Evolutionary conservation across 2,113 vertebrate genomes (phyloP), one percentile per base, ranked within the genome.

Genomic region (Myotis lucifugus): DNA sequence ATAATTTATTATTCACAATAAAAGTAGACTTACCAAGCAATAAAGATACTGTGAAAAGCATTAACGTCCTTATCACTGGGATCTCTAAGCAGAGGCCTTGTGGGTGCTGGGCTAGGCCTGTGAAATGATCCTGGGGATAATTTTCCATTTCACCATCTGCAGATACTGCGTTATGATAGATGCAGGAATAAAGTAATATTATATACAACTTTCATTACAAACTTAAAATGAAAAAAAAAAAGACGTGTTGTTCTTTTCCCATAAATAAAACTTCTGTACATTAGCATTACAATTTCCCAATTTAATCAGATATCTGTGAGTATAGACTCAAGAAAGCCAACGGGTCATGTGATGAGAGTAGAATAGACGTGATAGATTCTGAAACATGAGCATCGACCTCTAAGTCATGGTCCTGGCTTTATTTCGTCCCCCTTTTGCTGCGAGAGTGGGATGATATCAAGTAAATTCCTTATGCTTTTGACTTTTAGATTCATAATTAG

Each of bases 1-100:
- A 74, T 67, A 74, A 90, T 52, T 78, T 70, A 59, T 79, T 79
- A 90, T 79, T 90, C 86, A 77, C 74, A 84, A 81, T 88, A 40
- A 64, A 91, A 77, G 59, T 56, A 88, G 29, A 81, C 18, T 37
- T 82, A 54, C 52, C 37, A 21, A 92, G 27, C 50, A 61, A 46
- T 95, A 78, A 72, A 89, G 50, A 25, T 27, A 69, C 15, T 8
- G n/a, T 48, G 61, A 23, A 82, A 94, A 86, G 32, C n/a, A 88
- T 2, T 34, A 46, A 61, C n/a, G 88, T 17, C 54, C 52, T 48
- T 66, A 40, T 73, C 32, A 50, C 14, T 52, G 66, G 37, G 12
- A 25, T 85, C 48, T 85, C 32, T 52, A 61, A 70, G 42, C 32
- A n/a, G 17, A 87, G 79, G 19, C 6, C 93, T 92, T 54, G 21